phyloP scores from a whole-genome alignment of 2,797 vertebrate species.

The Amblyopsis hoosieri region DNA sequence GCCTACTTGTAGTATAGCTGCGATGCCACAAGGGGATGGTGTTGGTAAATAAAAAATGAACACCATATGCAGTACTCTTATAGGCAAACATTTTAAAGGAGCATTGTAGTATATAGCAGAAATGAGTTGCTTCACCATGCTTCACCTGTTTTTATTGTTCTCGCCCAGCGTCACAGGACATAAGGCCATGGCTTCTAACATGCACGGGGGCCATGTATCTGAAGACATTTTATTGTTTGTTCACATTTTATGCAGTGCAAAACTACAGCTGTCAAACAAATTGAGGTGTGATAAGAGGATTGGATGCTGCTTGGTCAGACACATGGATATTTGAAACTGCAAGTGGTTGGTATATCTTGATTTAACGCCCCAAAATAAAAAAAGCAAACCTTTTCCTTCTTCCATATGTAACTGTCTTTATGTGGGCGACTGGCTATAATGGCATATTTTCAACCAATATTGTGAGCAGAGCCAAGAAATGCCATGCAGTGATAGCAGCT shows the following conservation, averaged over 20 bases:
- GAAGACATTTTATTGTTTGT: too few species aligned
- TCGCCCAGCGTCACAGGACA: too few species aligned
- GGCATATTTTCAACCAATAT: neutral
- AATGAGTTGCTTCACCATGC: neutral
- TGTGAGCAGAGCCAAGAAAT: too few species aligned
- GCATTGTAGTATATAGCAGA: neutral
- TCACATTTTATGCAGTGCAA: too few species aligned
- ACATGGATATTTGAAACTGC: neutral
- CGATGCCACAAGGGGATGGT: slow-evolving; percentile 59
- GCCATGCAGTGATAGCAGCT: too few species aligned
- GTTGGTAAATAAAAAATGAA: slow-evolving; percentile 31
- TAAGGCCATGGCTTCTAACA: too few species aligned
- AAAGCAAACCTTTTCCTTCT: neutral
- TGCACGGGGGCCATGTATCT: too few species aligned
- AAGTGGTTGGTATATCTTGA: neutral
- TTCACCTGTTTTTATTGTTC: too few species aligned
- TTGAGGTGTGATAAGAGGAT: neutral
- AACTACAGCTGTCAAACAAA: too few species aligned
- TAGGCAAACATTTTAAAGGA: neutral
- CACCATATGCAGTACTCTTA: too few species aligned
- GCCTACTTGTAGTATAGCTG: slow-evolving; percentile 11
- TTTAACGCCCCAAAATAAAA: neutral
- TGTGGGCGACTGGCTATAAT: neutral
- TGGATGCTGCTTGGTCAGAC: neutral
- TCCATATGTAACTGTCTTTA: neutral